These are phyloP conservation scores for Forbesichthys papilliferus DNA, from an alignment of 2,113 vertebrate genomes.

Conservation along the genomic window DNA sequence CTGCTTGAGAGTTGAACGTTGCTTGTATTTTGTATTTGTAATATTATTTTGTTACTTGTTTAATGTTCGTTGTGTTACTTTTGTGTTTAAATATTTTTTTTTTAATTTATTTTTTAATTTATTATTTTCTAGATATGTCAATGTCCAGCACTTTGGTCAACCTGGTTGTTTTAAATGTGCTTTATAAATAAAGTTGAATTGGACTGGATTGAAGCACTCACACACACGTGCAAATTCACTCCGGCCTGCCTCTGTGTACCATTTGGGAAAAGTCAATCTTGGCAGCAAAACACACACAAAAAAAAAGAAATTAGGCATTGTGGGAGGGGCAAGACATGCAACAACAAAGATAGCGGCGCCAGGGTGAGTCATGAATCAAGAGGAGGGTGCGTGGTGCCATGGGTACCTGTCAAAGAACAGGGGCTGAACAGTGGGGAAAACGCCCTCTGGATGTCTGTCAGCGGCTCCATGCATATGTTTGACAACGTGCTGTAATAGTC, in stretches of 20 bases:
- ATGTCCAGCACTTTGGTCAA: too few relatives aligned
- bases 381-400: slow-evolving; percentile 27
- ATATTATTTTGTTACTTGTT: too few relatives aligned
- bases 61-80: too few relatives aligned
- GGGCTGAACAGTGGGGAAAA: slow-evolving; percentile 45
- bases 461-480: slow-evolving; percentile 26
- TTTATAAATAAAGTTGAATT: too few relatives aligned
- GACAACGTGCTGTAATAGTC: slow-evolving; percentile 15
- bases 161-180: too few relatives aligned
- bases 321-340: slow-evolving; percentile 16
- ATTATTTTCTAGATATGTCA: too few relatives aligned
- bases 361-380: slow-evolving; percentile 28
- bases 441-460: slow-evolving; percentile 21
- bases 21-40: too few relatives aligned
- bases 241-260: slow-evolving; percentile 33
- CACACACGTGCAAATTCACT: slow-evolving; percentile 5
- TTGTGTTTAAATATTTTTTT: too few relatives aligned
- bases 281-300: slow-evolving; percentile 3
- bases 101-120: too few relatives aligned
- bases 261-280: slow-evolving; percentile 43
- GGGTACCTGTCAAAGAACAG: slow-evolving; percentile 37
- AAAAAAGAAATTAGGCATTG: slow-evolving; percentile 12
- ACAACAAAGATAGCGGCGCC: slow-evolving; percentile 31
- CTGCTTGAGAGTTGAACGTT: too few relatives aligned
- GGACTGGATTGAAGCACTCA: too few relatives aligned